Evolutionary conservation across 2,113 vertebrate species (phyloP), one percentile per base, ranked within the genome.

Genomic region (Perccottus glenii): DNA sequence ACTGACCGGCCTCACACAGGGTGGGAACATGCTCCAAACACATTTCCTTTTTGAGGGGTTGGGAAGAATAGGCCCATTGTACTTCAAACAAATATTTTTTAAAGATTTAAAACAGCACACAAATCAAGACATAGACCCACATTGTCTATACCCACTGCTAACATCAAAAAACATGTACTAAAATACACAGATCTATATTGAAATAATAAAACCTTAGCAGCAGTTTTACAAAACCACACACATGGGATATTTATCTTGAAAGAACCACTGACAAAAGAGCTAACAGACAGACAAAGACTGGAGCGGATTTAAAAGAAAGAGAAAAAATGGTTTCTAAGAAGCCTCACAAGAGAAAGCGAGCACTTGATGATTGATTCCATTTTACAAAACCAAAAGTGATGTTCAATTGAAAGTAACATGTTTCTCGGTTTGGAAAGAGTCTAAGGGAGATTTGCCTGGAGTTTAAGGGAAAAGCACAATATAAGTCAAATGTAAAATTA

Each of bases 141-240:
- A 49, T 33, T 27, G 38, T 27, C 52, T 32, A 19, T 58, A 45
- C 64, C 15, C 60, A 70, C 32, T 59, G 44, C 35, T 38, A 50
- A 78, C 64, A 80, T 82, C 71, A 63, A 72, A 87, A 78, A 75
- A 56, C 70, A 80, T 66, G 67, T 82, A 73, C 61, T 61, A 74
- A 90, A 90, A 83, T 66, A 86, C 84, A 80, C 64, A 58, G 56
- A 82, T 68, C 70, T 52, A 86, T 86, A 70, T 81, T 55, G 61
- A 59, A 46, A 66, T 83, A 85, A 90, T 88, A 80, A 90, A 87
- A 87, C 56, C 49, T 75, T 69, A 36, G 58, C 73, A 75, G 84
- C 58, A 83, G 77, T 83, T 84, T 52, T 80, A 85, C 76, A 82
- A 81, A 81, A 70, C 67, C 67, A 48, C 57, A 61, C 55, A 67